Conservation (phyloP, 2,888 invertebrate genomes). For the Boloria euphrosyne region DNA sequence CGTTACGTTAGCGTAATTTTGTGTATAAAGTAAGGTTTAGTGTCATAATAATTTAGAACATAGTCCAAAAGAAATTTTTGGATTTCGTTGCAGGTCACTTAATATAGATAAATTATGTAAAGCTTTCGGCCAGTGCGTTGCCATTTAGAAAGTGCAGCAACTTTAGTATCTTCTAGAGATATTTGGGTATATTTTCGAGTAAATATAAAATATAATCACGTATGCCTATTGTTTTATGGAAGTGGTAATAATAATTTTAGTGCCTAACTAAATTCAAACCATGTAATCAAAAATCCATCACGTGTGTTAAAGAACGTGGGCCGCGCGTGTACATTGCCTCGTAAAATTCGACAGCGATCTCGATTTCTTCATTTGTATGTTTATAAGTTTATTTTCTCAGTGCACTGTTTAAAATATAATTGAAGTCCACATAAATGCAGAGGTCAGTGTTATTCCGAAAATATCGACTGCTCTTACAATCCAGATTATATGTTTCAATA, state of each 20-base stretch:
- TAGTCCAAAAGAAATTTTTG: too few relatives aligned
- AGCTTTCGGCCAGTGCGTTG: too few relatives aligned
- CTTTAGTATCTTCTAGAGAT: too few relatives aligned
- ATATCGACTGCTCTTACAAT: slow-evolving; percentile 7
- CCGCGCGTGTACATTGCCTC: slow-evolving; percentile 14
- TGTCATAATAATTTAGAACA: too few relatives aligned
- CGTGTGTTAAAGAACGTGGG: slow-evolving; percentile 7
- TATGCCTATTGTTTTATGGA: background rate
- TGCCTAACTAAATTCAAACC: slow-evolving; percentile 13
- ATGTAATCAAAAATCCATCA: slow-evolving; percentile 13
- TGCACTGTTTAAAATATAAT: slow-evolving; percentile 32
- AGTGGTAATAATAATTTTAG: background rate
- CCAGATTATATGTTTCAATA: too few relatives aligned
- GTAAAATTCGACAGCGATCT: slow-evolving; percentile 35
- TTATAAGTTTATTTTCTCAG: slow-evolving; percentile 28
- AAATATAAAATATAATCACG: too few relatives aligned
- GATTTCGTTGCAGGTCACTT: too few relatives aligned
- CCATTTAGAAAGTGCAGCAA: too few relatives aligned
- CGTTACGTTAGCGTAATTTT: too few relatives aligned
- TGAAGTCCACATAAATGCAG: slow-evolving; percentile 16
- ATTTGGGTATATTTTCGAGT: too few relatives aligned
- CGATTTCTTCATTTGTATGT: slow-evolving; percentile 27
- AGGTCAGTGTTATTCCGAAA: slow-evolving; percentile 45
- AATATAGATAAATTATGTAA: too few relatives aligned
- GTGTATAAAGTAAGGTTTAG: too few relatives aligned